Conservation (phyloP, 2,797 vertebrate species). For the Tapera naevia region DNA sequence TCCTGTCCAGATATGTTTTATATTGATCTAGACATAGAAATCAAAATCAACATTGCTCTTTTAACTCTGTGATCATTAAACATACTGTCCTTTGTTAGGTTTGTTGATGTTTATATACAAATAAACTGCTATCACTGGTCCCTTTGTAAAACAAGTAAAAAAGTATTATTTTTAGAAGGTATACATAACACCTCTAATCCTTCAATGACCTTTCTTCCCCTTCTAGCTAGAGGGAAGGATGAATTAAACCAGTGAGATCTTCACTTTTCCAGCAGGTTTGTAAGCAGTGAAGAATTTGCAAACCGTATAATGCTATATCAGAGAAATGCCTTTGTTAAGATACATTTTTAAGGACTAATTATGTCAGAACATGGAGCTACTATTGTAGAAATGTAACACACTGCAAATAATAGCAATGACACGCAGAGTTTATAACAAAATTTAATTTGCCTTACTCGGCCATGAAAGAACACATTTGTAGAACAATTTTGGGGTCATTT, state of each 20-base stretch:
- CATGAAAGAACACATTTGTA: neutral
- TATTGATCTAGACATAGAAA: neutral
- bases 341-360: constrained; percentile 1
- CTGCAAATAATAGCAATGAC: neutral
- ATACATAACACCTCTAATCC: neutral
- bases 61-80: neutral
- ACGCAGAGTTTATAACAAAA: neutral
- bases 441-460: neutral
- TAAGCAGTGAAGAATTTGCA: neutral
- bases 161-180: neutral
- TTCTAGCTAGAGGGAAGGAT: neutral
- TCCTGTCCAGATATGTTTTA: neutral
- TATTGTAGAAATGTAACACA: neutral
- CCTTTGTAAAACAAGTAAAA: neutral
- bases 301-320: neutral
- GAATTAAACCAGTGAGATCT: neutral
- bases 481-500: neutral
- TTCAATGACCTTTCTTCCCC: neutral
- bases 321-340: neutral
- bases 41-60: neutral
- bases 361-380: neutral
- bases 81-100: neutral
- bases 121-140: neutral
- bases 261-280: neutral
- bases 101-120: neutral